phyloP scores from a whole-genome alignment of 2,113 vertebrate species.

The Colistium nudipinnis region DNA sequence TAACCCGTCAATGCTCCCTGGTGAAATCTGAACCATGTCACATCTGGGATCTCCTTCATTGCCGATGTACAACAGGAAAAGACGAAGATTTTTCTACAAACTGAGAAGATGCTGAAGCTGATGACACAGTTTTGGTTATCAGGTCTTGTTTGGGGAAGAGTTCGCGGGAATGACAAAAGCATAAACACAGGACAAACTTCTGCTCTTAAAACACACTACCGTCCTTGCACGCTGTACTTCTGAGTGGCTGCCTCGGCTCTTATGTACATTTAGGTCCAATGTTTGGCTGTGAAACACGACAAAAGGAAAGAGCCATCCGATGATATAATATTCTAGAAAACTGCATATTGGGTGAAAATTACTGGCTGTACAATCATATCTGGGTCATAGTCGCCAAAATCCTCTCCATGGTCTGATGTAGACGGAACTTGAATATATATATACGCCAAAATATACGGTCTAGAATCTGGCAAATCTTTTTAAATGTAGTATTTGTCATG shows the following conservation, averaged over 20 bases:
- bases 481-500: not conserved
- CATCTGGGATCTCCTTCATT: not conserved
- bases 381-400: conserved; percentile 7
- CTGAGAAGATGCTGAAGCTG: conserved; percentile 9
- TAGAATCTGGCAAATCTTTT: not conserved
- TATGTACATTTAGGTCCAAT: conserved; percentile 75
- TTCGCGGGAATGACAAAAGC: conserved; percentile 27
- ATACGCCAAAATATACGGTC: not conserved
- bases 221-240: conserved; percentile 19
- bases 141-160: not conserved
- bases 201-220: conserved; percentile 37
- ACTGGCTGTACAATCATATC: not conserved
- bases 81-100: not conserved
- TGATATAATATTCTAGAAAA: not conserved
- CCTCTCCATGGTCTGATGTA: not conserved
- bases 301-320: not conserved
- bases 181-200: conserved; percentile 16
- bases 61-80: not conserved
- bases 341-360: not conserved
- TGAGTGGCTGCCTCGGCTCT: conserved; percentile 20
- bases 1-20: conserved; percentile 26
- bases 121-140: conserved; percentile 20
- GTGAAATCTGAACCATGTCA: conserved; percentile 3
- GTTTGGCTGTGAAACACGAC: conserved; percentile 18
- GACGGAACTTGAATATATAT: not conserved